Evolutionary conservation across 2,888 invertebrate species (phyloP), one percentile per base, ranked within the genome.

Genomic region (Platycheirus rosarum): DNA sequence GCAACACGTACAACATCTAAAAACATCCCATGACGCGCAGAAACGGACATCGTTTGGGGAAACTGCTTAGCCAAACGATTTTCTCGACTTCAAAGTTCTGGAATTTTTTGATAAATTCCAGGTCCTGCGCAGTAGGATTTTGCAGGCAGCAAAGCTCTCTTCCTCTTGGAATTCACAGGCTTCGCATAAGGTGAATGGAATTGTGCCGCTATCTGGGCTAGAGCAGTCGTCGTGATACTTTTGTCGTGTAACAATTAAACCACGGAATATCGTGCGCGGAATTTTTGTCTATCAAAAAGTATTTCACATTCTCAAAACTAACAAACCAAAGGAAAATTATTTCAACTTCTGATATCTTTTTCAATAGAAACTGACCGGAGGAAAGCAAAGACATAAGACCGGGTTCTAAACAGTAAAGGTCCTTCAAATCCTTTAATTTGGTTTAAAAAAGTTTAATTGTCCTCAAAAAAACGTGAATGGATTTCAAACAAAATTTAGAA

Each of bases 191-290:
- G 77, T 77, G 77, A 82, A 77, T 82, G 82, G 82, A 82, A 82
- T 73, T 82, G 77, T 77, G 82, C 71, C 77, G 71, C 82, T 82
- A 77, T 77, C 82, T 73, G 82, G 77, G 77, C 66, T 73, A 77
- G 16, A 77, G 62, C 82, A 82, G 82, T 82, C 82, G 77, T 82
- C 68, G 71, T 82, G 77, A 82, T 77, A 82, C 77, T 77, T 82
- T 77, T 68, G 82, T 37, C 77, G 82, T 82, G 82, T 73, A 82
- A 77, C 82, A 82, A 82, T 71, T 82, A 49, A 73, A 68, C 77
- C 71, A 57, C 82, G 77, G 82, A 82, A 48, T 73, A 44, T 63
- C 46, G 77, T 57, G 35, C 8, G 42, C 35, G 55, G 35, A 8
- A 29, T 35, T 70, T 23, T n/a, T n/a, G n/a, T n/a, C n/a, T n/a